Evolutionary conservation across 2,113 vertebrate genomes (phyloP).

Genomic region (Phalacrocorax pelagicus): DNA sequence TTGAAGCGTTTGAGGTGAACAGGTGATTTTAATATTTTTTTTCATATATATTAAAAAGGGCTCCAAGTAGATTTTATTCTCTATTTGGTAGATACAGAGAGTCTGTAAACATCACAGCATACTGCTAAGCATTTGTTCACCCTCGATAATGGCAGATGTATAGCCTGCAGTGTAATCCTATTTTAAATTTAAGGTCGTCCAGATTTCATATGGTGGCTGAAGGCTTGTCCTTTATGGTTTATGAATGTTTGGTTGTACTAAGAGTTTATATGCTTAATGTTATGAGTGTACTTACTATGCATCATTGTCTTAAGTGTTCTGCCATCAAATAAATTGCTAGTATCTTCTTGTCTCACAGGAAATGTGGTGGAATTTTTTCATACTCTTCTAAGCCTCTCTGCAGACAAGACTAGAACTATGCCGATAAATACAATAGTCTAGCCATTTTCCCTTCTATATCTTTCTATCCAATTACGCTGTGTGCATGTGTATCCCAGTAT

Average conservation of each 20-base stretch:
- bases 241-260: constrained; percentile 18
- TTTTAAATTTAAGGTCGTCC: background rate
- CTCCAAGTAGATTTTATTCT: background rate
- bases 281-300: background rate
- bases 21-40: background rate
- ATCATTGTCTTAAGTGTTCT: background rate
- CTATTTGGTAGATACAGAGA: background rate
- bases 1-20: background rate
- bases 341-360: background rate
- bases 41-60: background rate
- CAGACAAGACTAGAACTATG: background rate
- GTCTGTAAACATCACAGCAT: background rate
- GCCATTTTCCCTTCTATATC: background rate
- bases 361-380: background rate
- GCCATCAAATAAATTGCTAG: background rate
- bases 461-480: background rate
- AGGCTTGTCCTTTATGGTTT: constrained; percentile 67
- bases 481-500: background rate
- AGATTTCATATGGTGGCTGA: background rate
- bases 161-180: constrained; percentile 40
- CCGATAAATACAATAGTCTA: background rate
- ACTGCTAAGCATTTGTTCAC: constrained; percentile 49
- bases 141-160: constrained; percentile 35
- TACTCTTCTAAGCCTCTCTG: background rate
- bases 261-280: background rate